Conservation (phyloP, 2,797 vertebrate species). For the Anguilla marmorata region DNA sequence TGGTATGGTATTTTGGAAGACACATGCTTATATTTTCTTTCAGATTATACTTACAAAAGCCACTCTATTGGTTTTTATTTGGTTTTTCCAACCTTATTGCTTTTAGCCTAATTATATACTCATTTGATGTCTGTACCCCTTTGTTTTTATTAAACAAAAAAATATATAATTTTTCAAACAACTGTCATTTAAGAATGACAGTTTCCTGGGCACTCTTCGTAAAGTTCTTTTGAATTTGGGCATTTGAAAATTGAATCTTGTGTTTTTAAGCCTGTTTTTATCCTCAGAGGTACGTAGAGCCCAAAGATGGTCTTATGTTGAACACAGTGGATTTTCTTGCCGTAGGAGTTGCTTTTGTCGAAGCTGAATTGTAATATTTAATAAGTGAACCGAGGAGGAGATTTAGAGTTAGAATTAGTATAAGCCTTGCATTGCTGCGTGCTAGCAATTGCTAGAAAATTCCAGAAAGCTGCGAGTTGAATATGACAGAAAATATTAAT, state of each 20-base stretch:
- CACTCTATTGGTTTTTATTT: neutral
- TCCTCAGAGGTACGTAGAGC: constrained; percentile 37
- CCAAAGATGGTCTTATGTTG: constrained; percentile 22
- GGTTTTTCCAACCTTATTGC: no score
- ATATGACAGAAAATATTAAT: constrained; percentile 29
- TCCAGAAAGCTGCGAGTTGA: constrained; percentile 35
- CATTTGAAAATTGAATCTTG: constrained; percentile 44
- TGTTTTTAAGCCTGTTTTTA: constrained; percentile 37
- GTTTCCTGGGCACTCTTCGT: neutral
- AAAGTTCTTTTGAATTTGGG: constrained; percentile 34
- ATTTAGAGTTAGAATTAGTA: constrained; percentile 49
- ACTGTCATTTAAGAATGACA: neutral
- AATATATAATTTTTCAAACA: neutral
- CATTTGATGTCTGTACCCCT: neutral
- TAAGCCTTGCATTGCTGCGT: constrained; percentile 53
- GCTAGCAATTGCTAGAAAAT: constrained; percentile 48
- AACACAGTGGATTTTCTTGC: constrained; percentile 37
- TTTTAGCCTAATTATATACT: neutral
- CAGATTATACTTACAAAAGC: neutral
- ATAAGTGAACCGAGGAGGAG: constrained; percentile 47
- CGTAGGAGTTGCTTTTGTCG: constrained; percentile 40
- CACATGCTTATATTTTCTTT: neutral
- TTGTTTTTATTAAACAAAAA: neutral
- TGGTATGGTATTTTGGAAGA: neutral
- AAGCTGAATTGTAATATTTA: constrained; percentile 50